These are phyloP conservation scores for Chunga burmeisteri DNA, from an alignment of 2,113 vertebrate genomes.

Conservation along the genomic window DNA sequence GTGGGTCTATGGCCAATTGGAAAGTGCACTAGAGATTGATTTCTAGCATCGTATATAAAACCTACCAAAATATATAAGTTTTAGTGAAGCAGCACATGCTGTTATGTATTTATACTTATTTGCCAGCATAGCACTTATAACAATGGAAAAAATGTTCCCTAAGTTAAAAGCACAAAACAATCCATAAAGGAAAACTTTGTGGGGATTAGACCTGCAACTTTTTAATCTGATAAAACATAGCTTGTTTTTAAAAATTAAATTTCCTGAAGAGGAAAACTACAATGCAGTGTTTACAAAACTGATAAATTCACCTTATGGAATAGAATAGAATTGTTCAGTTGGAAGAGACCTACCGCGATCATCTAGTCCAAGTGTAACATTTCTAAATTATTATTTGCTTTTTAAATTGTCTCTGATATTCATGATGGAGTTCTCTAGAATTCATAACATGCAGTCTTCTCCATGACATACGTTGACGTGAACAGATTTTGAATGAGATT, in stretches of 20 bases:
- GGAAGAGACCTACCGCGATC: background rate
- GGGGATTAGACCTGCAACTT: background rate
- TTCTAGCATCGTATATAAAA: background rate
- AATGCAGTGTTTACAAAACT: background rate
- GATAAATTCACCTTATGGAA: background rate
- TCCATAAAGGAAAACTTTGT: background rate
- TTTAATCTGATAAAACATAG: background rate
- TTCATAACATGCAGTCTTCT: background rate
- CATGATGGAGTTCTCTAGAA: background rate
- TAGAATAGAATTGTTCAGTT: background rate
- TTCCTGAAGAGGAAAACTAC: background rate
- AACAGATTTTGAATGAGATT: background rate
- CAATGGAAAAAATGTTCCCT: background rate
- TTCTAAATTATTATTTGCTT: background rate
- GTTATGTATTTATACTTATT: background rate
- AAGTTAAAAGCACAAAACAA: background rate
- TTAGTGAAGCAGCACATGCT: background rate
- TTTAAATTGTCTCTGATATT: background rate
- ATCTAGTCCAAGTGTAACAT: background rate
- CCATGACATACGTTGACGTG: background rate
- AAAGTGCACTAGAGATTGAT: background rate
- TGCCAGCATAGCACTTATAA: background rate
- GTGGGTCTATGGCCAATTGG: background rate
- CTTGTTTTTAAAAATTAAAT: background rate
- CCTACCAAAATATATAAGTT: background rate